Percentiles rank a stretch among this genome's conserved stretches.
Evolutionary conservation across 1,140 invertebrate genomes (phyloP).

Genomic region (Apolygus lucorum): DNA sequence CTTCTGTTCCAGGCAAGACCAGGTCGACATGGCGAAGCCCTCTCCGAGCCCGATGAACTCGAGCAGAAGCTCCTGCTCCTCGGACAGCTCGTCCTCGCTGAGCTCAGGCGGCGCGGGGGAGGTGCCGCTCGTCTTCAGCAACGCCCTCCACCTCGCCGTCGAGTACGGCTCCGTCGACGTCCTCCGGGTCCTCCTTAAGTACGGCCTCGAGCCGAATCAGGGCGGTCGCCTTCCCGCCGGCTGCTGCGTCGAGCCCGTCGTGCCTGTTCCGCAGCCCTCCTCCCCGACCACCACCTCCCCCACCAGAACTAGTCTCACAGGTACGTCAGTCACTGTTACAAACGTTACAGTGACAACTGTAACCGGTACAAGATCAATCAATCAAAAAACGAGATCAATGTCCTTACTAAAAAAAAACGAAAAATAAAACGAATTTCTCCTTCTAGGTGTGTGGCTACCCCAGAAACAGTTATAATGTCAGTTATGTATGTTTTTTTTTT

Average conservation of each 20-base stretch:
- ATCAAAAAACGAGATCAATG: too few species aligned
- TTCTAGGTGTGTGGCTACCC: too few species aligned
- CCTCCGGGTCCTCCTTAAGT: slow-evolving; percentile 45
- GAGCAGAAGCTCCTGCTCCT: slow-evolving; percentile 16
- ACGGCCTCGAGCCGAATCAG: slow-evolving; percentile 48
- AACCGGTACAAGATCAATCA: too few species aligned
- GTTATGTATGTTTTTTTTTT: too few species aligned
- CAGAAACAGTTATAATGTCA: too few species aligned
- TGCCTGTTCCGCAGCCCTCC: slow-evolving; percentile 18
- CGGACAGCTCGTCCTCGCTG: slow-evolving; percentile 8
- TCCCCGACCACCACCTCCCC: slow-evolving; percentile 17
- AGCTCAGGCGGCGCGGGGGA: slow-evolving; percentile 14
- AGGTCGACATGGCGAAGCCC: background rate
- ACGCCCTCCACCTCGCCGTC: slow-evolving; percentile 49
- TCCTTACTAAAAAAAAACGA: too few species aligned
- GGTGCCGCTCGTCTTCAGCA: slow-evolving; percentile 44
- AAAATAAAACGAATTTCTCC: too few species aligned
- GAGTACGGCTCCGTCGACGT: slow-evolving; percentile 49
- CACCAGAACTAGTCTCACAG: slow-evolving; percentile 18
- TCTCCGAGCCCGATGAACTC: background rate
- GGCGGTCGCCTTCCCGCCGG: slow-evolving; percentile 37
- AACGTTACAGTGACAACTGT: too few species aligned
- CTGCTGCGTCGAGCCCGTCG: slow-evolving; percentile 16
- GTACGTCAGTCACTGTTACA: background rate
- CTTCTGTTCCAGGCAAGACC: background rate